These are phyloP conservation scores for Cricetomys ansorgei DNA, from an alignment of 2,113 vertebrate species.

Conservation along the genomic window DNA sequence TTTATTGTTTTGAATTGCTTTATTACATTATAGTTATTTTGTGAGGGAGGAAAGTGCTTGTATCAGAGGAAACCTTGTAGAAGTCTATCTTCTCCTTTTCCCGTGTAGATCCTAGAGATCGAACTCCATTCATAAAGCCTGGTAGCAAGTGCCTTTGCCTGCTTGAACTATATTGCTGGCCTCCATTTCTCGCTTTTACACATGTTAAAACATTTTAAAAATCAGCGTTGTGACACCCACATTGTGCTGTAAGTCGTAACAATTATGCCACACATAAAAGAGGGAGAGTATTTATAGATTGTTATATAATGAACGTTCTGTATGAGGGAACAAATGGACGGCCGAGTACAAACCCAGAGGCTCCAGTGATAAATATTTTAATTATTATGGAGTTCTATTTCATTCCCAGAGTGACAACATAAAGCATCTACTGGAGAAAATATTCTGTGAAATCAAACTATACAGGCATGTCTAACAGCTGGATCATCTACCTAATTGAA, in stretches of 20 bases:
- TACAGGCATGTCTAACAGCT: not conserved
- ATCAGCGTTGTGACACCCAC: conserved; percentile 34
- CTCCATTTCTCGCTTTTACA: not conserved
- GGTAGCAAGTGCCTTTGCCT: not conserved
- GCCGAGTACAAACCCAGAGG: not conserved
- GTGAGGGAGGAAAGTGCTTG: too few species aligned
- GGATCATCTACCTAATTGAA: not conserved
- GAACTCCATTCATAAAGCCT: not conserved
- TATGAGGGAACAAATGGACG: not conserved
- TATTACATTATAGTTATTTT: not conserved
- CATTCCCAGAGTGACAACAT: conserved; percentile 6
- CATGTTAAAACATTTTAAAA: not conserved
- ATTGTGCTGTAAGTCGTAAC: conserved; percentile 34
- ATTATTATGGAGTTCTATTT: conserved; percentile 26
- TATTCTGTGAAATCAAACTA: conserved; percentile 33
- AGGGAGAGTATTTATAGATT: not conserved
- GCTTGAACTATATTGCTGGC: not conserved
- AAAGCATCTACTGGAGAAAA: conserved; percentile 34
- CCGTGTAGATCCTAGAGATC: not conserved
- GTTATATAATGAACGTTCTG: conserved; percentile 41
- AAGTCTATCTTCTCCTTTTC: not conserved
- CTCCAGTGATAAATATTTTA: conserved; percentile 3
- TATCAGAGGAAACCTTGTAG: not conserved
- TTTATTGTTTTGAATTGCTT: not conserved
- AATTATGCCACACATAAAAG: conserved; percentile 30